Evolutionary conservation across 2,888 invertebrate species (phyloP).

Genomic region (Bombylius discolor): DNA sequence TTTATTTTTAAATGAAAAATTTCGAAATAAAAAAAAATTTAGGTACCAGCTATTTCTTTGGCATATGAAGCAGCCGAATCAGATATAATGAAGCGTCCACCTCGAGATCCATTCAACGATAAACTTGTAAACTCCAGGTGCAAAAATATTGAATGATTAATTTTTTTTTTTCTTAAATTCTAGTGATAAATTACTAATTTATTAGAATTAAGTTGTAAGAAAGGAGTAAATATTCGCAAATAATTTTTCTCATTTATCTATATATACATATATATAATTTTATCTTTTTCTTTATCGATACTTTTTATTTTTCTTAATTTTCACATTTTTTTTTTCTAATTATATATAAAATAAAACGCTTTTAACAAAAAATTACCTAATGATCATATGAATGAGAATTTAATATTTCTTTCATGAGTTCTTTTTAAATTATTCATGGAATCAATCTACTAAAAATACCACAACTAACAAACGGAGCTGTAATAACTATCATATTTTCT

Average conservation of each 20-base stretch:
- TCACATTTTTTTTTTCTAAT: no score
- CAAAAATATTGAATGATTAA: slow-evolving; percentile 16
- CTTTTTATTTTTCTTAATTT: no score
- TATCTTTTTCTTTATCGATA: no score
- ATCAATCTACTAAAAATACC: no score
- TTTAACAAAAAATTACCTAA: no score
- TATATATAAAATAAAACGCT: no score
- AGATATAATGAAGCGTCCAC: slow-evolving; percentile 79
- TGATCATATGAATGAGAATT: no score
- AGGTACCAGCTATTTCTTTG: slow-evolving; percentile 71
- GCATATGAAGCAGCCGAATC: slow-evolving; percentile 77
- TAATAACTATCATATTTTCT: no score
- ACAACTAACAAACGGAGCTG: no score
- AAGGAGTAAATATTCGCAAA: neutral
- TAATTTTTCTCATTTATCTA: neutral
- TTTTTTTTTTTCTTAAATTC: neutral
- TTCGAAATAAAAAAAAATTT: slow-evolving; percentile 16
- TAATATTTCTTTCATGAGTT: no score
- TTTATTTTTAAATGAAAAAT: neutral
- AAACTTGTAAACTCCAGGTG: slow-evolving; percentile 63
- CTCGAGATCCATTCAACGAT: slow-evolving; percentile 70
- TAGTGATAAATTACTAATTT: neutral
- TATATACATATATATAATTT: neutral
- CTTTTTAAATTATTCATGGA: no score
- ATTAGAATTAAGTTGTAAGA: neutral